Conservation (phyloP, 2,113 vertebrate genomes). For the Nerophis lumbriciformis region DNA sequence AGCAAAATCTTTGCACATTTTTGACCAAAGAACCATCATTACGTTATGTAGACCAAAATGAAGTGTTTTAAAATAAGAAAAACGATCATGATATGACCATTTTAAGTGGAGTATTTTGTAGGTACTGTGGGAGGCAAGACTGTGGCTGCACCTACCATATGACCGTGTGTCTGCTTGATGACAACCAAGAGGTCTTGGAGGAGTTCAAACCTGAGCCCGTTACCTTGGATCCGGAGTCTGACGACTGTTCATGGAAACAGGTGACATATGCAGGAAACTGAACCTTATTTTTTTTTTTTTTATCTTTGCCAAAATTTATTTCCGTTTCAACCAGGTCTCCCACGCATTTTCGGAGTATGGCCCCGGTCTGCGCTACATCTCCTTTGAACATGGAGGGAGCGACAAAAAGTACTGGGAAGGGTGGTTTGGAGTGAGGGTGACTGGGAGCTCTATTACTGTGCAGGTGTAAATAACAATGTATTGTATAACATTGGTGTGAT, state of each 20-base stretch:
- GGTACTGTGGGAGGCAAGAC: slow-evolving; percentile 69
- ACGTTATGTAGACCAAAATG: too few species aligned
- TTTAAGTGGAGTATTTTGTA: slow-evolving; percentile 9
- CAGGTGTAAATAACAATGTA: slow-evolving; percentile 20
- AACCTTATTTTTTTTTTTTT: not conserved
- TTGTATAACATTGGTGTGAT: not conserved
- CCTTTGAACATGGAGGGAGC: slow-evolving; percentile 86
- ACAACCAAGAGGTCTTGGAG: slow-evolving; percentile 49
- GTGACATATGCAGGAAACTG: slow-evolving; percentile 30
- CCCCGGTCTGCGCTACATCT: slow-evolving; percentile 81
- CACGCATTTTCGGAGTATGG: slow-evolving; percentile 82
- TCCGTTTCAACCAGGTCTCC: slow-evolving; percentile 69
- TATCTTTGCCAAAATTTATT: not conserved
- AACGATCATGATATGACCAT: too few species aligned
- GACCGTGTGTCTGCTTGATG: slow-evolving; percentile 55
- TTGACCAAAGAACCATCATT: too few species aligned
- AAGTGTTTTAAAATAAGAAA: too few species aligned
- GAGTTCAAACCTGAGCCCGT: slow-evolving; percentile 57
- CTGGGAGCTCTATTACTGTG: slow-evolving; percentile 81
- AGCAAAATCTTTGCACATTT: too few species aligned
- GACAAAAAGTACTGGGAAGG: slow-evolving; percentile 90
- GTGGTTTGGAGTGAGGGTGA: slow-evolving; percentile 88
- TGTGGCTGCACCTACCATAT: slow-evolving; percentile 70
- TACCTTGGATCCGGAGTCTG: slow-evolving; percentile 56
- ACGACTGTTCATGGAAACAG: slow-evolving; percentile 71